Base-by-base conservation (phyloP, 2,797 vertebrate genomes). In the Vespertilio murinus region DNA sequence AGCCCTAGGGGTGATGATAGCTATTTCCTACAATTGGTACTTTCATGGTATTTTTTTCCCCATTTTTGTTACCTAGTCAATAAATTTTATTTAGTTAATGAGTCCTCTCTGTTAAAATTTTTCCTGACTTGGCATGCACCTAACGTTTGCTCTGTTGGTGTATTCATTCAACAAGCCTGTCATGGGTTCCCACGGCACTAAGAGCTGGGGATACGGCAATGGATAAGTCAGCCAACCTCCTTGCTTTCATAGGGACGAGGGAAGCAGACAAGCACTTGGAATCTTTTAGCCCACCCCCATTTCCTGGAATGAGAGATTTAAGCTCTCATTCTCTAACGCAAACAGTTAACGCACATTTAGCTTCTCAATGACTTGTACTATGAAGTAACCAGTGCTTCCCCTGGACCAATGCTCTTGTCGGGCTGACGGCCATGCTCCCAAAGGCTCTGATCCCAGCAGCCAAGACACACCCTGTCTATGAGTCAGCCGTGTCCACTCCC, bases 401-500 rank as follows among this genome's bases (percentile, higher is more conserved):
- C 5, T 30, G 40, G 28, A 40, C 23, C 6, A 0, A 35, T 12
- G 33, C 8, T 8, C 14, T 16, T 38, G 8, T 25, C 40, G 54
- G 5, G 33, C 17, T 11, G 35, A 25, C 6, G 12, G 22, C 5
- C 12, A 10, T 8, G 61, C 11, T 30, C 33, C 35, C 18, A 42
- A 56, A 35, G 3, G 5, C 35, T 56, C 40, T 77, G 54, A 14
- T 64, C 3, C 42, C 18, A 3, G 17, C 3, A 16, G 49, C 17
- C 0, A 2, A 64, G 35, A 52, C 22, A 28, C 64, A 47, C 52
- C 2, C 5, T 14, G 8, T 28, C 35, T 22, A 28, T 22, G n/a
- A 69, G 28, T 30, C 2, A 1, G 2, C 3, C 59, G 23, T 18
- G 33, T 45, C 80, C 49, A 18, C 28, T 49, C 20, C 59, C 79